Evolutionary conservation across 2,888 invertebrate genomes (phyloP).

Genomic region (Conomelus anceps): DNA sequence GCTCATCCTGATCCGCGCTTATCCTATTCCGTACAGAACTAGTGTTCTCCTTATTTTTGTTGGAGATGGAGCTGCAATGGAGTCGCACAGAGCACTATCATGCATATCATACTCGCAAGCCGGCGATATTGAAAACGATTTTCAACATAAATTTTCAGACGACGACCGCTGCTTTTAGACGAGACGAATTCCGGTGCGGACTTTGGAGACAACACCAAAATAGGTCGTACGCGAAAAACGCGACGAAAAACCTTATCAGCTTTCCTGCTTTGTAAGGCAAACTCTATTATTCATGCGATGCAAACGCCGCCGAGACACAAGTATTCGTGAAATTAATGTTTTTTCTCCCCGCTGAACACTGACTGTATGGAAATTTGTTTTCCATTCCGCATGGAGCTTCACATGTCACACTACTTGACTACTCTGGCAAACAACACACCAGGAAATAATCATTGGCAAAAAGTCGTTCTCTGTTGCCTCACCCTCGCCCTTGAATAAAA

Average conservation of each 20-base stretch:
- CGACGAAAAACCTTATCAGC: neutral
- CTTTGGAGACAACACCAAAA: neutral
- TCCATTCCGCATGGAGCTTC: neutral
- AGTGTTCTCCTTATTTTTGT: neutral
- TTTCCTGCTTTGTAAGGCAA: neutral
- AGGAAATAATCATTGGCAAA: neutral
- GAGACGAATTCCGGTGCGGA: neutral
- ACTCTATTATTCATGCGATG: neutral
- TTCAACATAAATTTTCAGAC: neutral
- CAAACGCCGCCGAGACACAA: neutral
- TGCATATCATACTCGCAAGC: neutral
- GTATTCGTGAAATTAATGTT: neutral
- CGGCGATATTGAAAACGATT: neutral
- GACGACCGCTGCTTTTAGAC: neutral
- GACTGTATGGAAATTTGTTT: neutral
- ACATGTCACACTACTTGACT: neutral
- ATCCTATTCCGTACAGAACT: neutral
- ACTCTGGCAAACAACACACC: neutral
- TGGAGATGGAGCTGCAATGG: no score
- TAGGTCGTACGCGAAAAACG: neutral
- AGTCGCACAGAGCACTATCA: no score
- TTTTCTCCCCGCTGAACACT: neutral
- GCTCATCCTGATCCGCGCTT: neutral
- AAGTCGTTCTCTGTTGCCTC: neutral
- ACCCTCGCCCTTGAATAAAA: neutral